Percentiles rank a stretch among this genome's conserved stretches.
Evolutionary conservation across 2,113 vertebrate species (phyloP).

Genomic region (Sander vitreus): DNA sequence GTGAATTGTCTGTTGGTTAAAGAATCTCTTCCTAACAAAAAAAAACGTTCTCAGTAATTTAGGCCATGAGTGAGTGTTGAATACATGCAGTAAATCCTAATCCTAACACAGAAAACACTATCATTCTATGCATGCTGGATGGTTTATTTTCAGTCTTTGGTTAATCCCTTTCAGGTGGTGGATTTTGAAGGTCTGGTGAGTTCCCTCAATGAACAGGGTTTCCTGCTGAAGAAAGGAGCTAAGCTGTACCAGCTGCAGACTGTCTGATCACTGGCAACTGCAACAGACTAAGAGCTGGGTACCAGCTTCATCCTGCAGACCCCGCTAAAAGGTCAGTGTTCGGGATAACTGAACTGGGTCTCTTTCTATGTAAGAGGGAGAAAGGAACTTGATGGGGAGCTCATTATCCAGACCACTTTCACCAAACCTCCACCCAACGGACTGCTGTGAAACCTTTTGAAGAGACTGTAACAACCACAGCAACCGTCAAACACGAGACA

Average conservation of each 20-base stretch:
- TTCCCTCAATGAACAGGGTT: slow-evolving; percentile 96
- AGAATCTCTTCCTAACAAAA: not conserved
- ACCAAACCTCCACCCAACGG: not conserved
- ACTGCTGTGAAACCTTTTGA: not conserved
- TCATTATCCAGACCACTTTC: not conserved
- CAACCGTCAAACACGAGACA: not conserved
- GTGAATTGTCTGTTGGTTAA: not conserved
- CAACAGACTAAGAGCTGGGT: not conserved
- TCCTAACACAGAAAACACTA: not conserved
- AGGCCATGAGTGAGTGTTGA: not conserved
- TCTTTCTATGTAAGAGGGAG: not conserved
- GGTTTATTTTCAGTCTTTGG: not conserved
- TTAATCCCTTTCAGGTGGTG: slow-evolving; percentile 83
- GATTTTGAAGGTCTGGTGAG: slow-evolving; percentile 95
- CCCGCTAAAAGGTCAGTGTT: not conserved
- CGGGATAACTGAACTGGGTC: not conserved
- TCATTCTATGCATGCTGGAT: not conserved
- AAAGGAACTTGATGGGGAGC: not conserved
- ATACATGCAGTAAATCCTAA: not conserved
- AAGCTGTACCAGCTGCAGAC: slow-evolving; percentile 95
- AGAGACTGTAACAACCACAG: not conserved
- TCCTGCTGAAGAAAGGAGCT: slow-evolving; percentile 94
- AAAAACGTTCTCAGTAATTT: not conserved
- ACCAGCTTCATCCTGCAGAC: not conserved
- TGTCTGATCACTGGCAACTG: slow-evolving; percentile 76